Conservation (phyloP, 1,140 invertebrate species). For the Ceratina australensis region DNA sequence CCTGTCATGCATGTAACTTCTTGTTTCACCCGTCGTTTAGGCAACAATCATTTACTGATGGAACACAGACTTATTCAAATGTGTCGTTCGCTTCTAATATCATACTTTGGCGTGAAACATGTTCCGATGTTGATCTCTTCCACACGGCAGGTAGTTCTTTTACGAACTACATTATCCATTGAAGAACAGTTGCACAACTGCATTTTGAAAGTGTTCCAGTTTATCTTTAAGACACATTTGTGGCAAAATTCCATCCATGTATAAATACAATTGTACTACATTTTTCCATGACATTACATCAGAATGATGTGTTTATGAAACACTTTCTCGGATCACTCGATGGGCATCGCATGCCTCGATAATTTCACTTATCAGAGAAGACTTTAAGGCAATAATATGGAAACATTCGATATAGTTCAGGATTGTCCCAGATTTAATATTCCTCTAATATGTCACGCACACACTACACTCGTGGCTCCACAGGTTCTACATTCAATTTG, state of each 20-base stretch:
- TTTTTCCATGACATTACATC: constrained; percentile 49
- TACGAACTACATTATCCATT: constrained; percentile 74
- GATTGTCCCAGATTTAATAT: not conserved
- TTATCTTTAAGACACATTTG: constrained; percentile 71
- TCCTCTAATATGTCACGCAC: constrained; percentile 7
- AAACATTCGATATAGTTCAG: constrained; percentile 18
- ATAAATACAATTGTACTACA: constrained; percentile 62
- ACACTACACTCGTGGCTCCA: constrained; percentile 32
- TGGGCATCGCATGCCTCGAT: constrained; percentile 56
- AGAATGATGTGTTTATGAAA: constrained; percentile 18
- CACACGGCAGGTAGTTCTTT: constrained; percentile 61
- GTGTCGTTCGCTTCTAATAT: constrained; percentile 31
- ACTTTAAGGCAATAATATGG: constrained; percentile 31
- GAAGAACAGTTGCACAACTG: constrained; percentile 73
- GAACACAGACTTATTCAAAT: constrained; percentile 26
- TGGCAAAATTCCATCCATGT: constrained; percentile 74
- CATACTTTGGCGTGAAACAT: constrained; percentile 59
- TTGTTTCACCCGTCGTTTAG: constrained; percentile 57
- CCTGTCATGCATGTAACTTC: constrained; percentile 80
- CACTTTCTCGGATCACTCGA: constrained; percentile 21
- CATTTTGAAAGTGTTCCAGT: constrained; percentile 70
- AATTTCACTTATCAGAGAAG: constrained; percentile 70
- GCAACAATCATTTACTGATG: constrained; percentile 30
- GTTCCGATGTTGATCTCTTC: constrained; percentile 66
- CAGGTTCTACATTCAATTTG: constrained; percentile 4